Evolutionary conservation across 2,797 vertebrate genomes (phyloP).

Genomic region (Apodemus agrarius): DNA sequence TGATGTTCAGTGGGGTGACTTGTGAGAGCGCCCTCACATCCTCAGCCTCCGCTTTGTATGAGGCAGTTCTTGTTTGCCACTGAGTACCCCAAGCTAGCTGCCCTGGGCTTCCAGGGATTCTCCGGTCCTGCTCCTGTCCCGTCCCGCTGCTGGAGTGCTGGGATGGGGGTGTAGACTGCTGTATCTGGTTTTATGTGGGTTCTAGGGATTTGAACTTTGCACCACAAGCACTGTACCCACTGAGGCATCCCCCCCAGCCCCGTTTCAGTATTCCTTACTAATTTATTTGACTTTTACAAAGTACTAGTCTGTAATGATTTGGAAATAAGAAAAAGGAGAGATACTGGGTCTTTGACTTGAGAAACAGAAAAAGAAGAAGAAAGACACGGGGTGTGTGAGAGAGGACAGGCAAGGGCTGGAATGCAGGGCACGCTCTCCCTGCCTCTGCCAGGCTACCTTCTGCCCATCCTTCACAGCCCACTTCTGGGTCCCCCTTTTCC

Average conservation of each 20-base stretch:
- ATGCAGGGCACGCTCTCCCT: not conserved
- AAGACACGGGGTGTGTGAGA: not conserved
- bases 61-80: not conserved
- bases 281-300: slow-evolving; percentile 1
- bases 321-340: not conserved
- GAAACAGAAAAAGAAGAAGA: not conserved
- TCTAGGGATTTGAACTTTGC: not conserved
- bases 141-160: not conserved
- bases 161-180: too few species aligned
- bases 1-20: not conserved
- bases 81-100: not conserved
- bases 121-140: too few species aligned
- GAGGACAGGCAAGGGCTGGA: not conserved
- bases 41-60: not conserved
- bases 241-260: not conserved
- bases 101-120: not conserved
- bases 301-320: not conserved
- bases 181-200: not conserved
- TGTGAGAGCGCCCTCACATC: not conserved
- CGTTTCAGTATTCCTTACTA: not conserved
- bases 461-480: not conserved
- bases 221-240: not conserved
- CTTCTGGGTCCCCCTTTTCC: not conserved
- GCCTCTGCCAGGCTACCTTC: not conserved
- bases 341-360: not conserved